A percentile compares a stretch with the other conserved stretches of the same genome.
These are phyloP conservation scores for Perca schrenkii DNA, from an alignment of 2,113 vertebrate genomes.

Conservation along the genomic window DNA sequence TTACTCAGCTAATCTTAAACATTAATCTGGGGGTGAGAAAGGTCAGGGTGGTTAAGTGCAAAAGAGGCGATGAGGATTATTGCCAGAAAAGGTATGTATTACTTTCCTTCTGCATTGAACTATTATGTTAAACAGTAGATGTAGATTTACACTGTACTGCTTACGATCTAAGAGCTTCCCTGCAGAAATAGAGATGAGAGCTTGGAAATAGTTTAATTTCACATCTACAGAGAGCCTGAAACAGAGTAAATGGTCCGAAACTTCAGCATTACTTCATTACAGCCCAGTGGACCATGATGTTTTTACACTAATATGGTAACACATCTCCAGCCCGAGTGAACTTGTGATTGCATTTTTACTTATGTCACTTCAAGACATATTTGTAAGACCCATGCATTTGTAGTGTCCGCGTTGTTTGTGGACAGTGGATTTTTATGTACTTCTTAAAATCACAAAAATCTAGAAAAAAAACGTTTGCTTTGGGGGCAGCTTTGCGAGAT, in stretches of 20 bases:
- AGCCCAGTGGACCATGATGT: neutral
- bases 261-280: neutral
- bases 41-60: neutral
- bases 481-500: neutral
- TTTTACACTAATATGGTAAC: neutral
- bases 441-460: neutral
- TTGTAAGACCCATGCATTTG: neutral
- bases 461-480: neutral
- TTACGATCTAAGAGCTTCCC: neutral
- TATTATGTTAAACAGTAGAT: neutral
- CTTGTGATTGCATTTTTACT: neutral
- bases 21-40: slow-evolving; percentile 10
- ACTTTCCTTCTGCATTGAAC: neutral
- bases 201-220: slow-evolving; percentile 2
- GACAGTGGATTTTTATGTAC: neutral
- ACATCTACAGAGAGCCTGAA: neutral
- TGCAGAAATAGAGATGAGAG: slow-evolving; percentile 6
- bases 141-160: slow-evolving; percentile 3
- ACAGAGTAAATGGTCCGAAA: neutral
- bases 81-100: neutral
- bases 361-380: neutral
- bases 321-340: neutral
- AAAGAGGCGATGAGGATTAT: slow-evolving; percentile 13
- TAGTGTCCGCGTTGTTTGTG: neutral
- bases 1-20: neutral